Percentiles rank a stretch among this genome's conserved stretches.
These are phyloP conservation scores for Hetaerina americana DNA, from an alignment of 1,140 invertebrate species.

Conservation along the genomic window DNA sequence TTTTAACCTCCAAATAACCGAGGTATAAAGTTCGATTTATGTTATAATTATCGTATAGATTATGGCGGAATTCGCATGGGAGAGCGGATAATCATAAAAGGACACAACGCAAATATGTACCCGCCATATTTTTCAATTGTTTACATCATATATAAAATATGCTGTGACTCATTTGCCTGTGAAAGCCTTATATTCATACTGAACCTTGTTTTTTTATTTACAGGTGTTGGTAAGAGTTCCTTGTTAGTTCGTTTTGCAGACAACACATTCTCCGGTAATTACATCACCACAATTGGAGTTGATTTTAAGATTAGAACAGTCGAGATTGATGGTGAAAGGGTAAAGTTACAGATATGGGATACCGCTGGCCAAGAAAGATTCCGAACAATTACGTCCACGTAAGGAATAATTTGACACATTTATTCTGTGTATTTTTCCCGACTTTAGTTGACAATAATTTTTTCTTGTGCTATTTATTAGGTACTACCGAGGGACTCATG, in stretches of 20 bases:
- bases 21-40: too few relatives aligned
- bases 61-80: too few relatives aligned
- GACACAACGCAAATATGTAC: too few relatives aligned
- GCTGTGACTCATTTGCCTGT: too few relatives aligned
- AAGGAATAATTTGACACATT: slow-evolving; percentile 19
- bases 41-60: too few relatives aligned
- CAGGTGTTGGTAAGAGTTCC: slow-evolving; percentile 97
- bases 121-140: too few relatives aligned
- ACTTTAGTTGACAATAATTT: slow-evolving; percentile 3
- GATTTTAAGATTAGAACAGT: slow-evolving; percentile 99
- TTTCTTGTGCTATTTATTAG: slow-evolving; percentile 32
- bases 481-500: slow-evolving; percentile 97
- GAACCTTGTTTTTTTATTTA: too few relatives aligned
- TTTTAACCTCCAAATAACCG: too few relatives aligned
- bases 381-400: slow-evolving; percentile 89
- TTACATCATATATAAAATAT: too few relatives aligned
- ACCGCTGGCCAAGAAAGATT: slow-evolving; percentile 89
- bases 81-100: too few relatives aligned
- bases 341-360: slow-evolving; percentile 99
- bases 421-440: slow-evolving; percentile 2
- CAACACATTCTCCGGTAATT: slow-evolving; percentile 95
- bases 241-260: slow-evolving; percentile 93
- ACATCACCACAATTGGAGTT: slow-evolving; percentile 98
- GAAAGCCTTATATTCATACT: too few relatives aligned
- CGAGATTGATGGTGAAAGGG: slow-evolving; percentile 83